Base-by-base conservation (phyloP, 2,797 vertebrate species). In the Siniperca obscura region DNA sequence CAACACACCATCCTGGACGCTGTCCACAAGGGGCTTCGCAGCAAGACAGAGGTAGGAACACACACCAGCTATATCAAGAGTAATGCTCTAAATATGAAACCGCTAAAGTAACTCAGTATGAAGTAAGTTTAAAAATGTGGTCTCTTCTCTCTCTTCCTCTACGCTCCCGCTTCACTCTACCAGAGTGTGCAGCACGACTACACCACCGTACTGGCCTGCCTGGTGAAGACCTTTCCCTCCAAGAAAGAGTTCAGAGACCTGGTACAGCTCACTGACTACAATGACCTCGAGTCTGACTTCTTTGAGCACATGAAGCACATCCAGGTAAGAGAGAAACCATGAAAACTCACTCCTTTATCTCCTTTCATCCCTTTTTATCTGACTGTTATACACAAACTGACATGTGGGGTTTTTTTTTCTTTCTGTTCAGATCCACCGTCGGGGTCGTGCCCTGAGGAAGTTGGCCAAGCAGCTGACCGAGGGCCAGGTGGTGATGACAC, bases 221-320 rank as follows among this genome's bases (percentile, higher is more conserved):
- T 99, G 93, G 96, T 99, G 86, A 96, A 95, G 84, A 96, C 95
- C 0, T 99, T 99, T 75, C 97, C 98, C 60, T 27, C 88, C 81
- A 96, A 94, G 87, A 89, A 94, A 0, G 98, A 99, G 83, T 99
- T 99, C 92, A 92, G 92, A 80, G 98, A 99, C 77, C 91, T 99
- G 89, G 97, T 98, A 40, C 98, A 98, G 92, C 96, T 99, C 81
- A 97, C 97, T 9, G 94, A 99, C 88, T 89, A 90, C 86, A 96
- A 93, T 25, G 98, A 99, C 92, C 97, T 92, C 0, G 98, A 99
- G 91, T 98, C 97, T 8, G 98, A 99, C 94, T 99, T 99, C 94
- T 99, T 99, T 76, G 98, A 99, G 90, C 98, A 99, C 89, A 99
- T 99, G 98, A 99, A 99, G 82, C 98, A 99, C 91, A 99, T 99